phyloP scores from a whole-genome alignment of 2,113 vertebrate genomes.

The Malurus elegans region DNA sequence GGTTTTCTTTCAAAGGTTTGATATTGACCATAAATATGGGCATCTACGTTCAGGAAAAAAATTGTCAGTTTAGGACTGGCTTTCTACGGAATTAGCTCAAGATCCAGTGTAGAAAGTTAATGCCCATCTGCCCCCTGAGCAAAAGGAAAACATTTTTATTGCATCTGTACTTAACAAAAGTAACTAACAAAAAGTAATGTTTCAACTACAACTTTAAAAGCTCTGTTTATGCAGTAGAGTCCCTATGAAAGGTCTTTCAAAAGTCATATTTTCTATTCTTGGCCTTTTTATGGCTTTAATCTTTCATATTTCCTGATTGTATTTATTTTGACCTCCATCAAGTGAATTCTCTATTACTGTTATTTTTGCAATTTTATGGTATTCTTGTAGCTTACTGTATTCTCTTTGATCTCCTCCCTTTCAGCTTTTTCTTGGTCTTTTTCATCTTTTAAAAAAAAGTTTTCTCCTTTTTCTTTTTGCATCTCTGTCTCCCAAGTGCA shows the following conservation, averaged over 20 bases:
- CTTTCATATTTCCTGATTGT: conserved; percentile 55
- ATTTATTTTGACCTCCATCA: conserved; percentile 68
- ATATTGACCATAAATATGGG: not conserved
- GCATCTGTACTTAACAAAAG: not conserved
- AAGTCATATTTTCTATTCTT: conserved; percentile 11
- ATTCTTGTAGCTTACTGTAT: conserved; percentile 51
- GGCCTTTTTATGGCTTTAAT: conserved; percentile 62
- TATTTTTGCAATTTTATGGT: conserved; percentile 75
- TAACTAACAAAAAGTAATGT: not conserved
- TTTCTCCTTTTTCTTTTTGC: conserved; percentile 42
- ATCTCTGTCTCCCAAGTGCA: conserved; percentile 61
- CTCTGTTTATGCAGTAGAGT: conserved; percentile 47
- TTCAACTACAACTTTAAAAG: not conserved
- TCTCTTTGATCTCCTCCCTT: conserved; percentile 72
- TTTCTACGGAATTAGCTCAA: not conserved
- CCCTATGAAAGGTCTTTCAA: not conserved
- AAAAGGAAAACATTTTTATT: not conserved
- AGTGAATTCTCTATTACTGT: conserved; percentile 67
- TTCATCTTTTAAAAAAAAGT: conserved; percentile 61
- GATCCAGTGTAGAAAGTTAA: not conserved
- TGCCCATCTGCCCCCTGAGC: not conserved
- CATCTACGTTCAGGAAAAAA: not conserved
- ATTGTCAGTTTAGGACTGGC: not conserved
- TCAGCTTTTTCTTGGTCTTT: conserved; percentile 64
- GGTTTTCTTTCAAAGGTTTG: not conserved